phyloP scores from a whole-genome alignment of 2,113 vertebrate genomes.

The Chamaea fasciata region DNA sequence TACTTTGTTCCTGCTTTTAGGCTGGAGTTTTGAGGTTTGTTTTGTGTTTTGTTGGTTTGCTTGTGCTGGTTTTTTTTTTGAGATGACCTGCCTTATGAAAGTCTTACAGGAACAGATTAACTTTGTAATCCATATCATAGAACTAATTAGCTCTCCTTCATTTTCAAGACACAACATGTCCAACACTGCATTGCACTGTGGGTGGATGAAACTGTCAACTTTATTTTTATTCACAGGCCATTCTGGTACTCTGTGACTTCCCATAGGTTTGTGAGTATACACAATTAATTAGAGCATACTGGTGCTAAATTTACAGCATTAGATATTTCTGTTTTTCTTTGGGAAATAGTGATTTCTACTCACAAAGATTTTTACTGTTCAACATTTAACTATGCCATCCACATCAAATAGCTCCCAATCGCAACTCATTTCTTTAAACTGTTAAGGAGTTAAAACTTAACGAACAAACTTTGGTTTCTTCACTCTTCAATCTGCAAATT shows the following conservation, averaged over 20 bases:
- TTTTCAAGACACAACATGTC: not conserved
- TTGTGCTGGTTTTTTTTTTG: accelerated
- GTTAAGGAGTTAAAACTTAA: conserved; percentile 6
- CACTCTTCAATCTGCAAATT: not conserved
- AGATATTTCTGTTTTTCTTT: conserved; percentile 1
- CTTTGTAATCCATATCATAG: not conserved
- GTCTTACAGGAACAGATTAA: not conserved
- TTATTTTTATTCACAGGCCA: conserved; percentile 37
- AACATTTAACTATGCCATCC: not conserved
- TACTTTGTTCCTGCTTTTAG: not conserved
- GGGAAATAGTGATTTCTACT: not conserved
- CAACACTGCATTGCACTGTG: not conserved
- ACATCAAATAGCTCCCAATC: not conserved
- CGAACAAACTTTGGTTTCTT: conserved; percentile 38
- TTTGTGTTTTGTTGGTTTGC: not conserved
- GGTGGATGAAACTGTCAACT: not conserved
- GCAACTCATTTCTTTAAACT: not conserved
- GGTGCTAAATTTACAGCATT: conserved; percentile 28
- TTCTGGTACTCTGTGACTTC: not conserved
- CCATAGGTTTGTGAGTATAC: not conserved
- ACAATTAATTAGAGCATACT: not conserved
- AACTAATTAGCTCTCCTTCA: not conserved
- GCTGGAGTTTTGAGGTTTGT: not conserved
- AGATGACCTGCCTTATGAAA: not conserved
- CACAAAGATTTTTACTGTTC: not conserved